phyloP scores from a whole-genome alignment of 2,113 vertebrate genomes.

The Ophiodon elongatus region DNA sequence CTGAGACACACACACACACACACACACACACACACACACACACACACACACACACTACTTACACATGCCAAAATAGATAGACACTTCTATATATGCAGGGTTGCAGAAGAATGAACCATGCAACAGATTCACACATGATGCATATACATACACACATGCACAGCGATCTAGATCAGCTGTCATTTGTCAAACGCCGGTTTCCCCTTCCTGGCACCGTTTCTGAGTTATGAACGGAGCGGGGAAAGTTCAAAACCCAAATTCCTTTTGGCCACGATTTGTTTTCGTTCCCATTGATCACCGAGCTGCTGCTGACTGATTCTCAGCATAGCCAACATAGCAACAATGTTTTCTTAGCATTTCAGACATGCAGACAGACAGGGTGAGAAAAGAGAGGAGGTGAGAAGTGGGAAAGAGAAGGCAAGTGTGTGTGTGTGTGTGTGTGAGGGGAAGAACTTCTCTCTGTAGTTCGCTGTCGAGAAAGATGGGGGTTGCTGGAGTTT shows the following conservation, averaged over 20 bases:
- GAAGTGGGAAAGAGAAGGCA: constrained; percentile 39
- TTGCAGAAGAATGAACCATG: constrained; percentile 14
- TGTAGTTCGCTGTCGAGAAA: constrained; percentile 19
- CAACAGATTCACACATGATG: not conserved
- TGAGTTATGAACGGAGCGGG: constrained; percentile 60
- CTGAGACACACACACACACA: not conserved
- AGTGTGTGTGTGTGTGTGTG: not conserved
- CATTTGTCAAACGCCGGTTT: constrained; percentile 64
- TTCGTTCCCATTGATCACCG: constrained; percentile 83
- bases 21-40: not conserved
- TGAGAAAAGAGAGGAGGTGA: constrained; percentile 63
- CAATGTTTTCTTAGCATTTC: constrained; percentile 81
- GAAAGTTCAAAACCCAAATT: constrained; percentile 76
- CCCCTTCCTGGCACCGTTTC: constrained; percentile 51
- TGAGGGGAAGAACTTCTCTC: constrained; percentile 14
- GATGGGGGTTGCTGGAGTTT: not conserved
- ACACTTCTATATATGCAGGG: not conserved
- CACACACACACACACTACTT: not conserved
- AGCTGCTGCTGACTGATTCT: constrained; percentile 78
- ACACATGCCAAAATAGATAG: not conserved
- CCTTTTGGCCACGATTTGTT: constrained; percentile 79
- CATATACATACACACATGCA: not conserved
- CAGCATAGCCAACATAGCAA: constrained; percentile 75
- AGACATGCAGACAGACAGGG: constrained; percentile 71
- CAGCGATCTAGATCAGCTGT: constrained; percentile 24